Evolutionary conservation across 1,140 invertebrate species (phyloP), one percentile per base, ranked within the genome.

Genomic region (Conus betulinus): DNA sequence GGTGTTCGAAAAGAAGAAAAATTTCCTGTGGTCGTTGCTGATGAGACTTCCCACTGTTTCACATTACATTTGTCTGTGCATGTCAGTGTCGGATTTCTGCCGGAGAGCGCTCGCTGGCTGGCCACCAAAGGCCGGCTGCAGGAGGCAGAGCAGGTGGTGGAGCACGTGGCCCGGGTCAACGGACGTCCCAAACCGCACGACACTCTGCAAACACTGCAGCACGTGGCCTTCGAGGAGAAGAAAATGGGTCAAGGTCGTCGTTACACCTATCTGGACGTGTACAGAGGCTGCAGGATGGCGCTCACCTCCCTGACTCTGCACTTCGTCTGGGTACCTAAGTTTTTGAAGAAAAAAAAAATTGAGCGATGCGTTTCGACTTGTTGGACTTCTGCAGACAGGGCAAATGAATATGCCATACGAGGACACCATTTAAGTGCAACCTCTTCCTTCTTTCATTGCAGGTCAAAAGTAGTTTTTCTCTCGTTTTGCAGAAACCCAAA

Each of bases 71-170:
- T 71, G 5, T 20, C 67, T 71, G 6, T 13, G 67, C 6, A 7
- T 13, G 13, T 20, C 67, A 23, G 67, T 71, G 0, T 71, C 11
- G 92, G 91, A n/a, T 87, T 91, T 71, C 60, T 92, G n/a, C 92
- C 92, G 5, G 92, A 93, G 83, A 92, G 91, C 60, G 67, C 89
- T 0, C 88, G 92, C 20, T 93, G 92, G 92, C 86, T 93, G 25
- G 82, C 91, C 13, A 87, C 87, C 3, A 88, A 90, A 67, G 90
- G 90, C 3, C 89, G 90, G n/a, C 87, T 90, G 71, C 87, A 93
- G 51, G 92, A 93, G 57, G 92, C 92, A 5, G 88, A 91, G 20
- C 57, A 84, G 27, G 91, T 93, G 25, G 51, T 93, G 17, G 84
- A 87, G 39, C 78, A 81, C 11, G 89, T 93, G 20, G 89, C 92